Percentiles rank a stretch among this genome's conserved stretches.
Conservation (phyloP, 2,888 invertebrate genomes). For the Lochmaea crataegi region DNA sequence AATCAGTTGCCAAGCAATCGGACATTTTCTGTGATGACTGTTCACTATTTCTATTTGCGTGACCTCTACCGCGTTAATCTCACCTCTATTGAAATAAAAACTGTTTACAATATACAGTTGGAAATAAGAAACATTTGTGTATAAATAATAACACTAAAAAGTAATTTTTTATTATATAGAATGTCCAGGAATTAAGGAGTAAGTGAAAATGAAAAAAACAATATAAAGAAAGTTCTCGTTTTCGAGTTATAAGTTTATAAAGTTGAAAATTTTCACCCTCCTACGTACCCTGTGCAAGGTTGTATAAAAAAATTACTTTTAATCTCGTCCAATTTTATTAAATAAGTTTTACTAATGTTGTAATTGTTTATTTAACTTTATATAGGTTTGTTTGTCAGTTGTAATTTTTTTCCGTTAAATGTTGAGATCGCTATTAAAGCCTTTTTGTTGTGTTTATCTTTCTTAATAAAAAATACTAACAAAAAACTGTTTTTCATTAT, state of each 20-base stretch:
- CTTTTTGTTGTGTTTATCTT: conserved; percentile 13
- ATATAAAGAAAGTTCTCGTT: too few species aligned
- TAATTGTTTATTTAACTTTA: background rate
- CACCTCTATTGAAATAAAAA: background rate
- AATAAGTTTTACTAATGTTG: background rate
- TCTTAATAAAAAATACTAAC: conserved; percentile 12
- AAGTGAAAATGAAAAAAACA: background rate
- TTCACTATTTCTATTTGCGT: too few species aligned
- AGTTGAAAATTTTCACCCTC: background rate
- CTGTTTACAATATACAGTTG: background rate
- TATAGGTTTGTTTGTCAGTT: background rate
- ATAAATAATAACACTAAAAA: background rate
- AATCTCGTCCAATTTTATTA: background rate
- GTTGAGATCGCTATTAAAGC: background rate
- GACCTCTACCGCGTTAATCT: background rate
- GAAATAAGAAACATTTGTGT: background rate
- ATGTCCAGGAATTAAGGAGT: background rate
- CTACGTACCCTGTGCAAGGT: background rate
- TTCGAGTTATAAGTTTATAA: background rate
- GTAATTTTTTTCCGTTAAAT: background rate
- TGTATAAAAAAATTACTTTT: background rate
- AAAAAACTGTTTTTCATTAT: background rate
- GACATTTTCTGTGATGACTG: too few species aligned
- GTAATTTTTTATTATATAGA: background rate
- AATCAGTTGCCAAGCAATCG: too few species aligned